Base-by-base conservation (phyloP, 2,113 vertebrate genomes). In the Tricholaema leucomelas region DNA sequence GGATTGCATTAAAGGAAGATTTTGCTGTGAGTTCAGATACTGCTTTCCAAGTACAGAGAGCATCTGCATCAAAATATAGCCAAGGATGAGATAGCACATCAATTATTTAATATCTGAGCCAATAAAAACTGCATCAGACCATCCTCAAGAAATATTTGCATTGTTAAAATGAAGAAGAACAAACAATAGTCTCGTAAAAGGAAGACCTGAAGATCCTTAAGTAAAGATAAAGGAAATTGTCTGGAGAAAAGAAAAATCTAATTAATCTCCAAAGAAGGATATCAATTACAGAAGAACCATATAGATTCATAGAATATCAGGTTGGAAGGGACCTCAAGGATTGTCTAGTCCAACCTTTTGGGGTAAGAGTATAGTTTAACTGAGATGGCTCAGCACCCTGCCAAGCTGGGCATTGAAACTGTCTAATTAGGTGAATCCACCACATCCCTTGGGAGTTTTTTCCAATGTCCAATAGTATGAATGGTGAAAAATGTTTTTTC, bases 21-120 rank as follows among this genome's bases (percentile, higher is more conserved):
- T 92, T 79, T 82, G 35, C 81, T 94, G 64, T 5, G 35, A 89
- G 71, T 91, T 96, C 87, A 72, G 40, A 92, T 54, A 36, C 21
- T 65, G 50, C 64, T 83, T 87, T 93, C 81, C 78, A 92, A 93
- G 91, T 61, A 63, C 12, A 77, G 44, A 66, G 30, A 95, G 84
- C 63, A 79, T 89, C 71, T 91, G 87, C 78, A 91, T 91, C 64
- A 59, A 80, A 83, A 17, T 46, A 76, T 59, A 91, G 92, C 88
- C 92, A 94, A 88, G 42, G 38, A 90, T 91, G 92, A 94, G 83
- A 81, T 81, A 93, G 38, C 83, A 74, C 61, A 78, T 30, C 38
- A 91, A 59, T 92, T 92, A 94, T 92, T 94, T 87, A 70, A 82
- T 85, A 85, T 78, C 31, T 59, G 40, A 93, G 81, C 89, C 95